Conservation (phyloP, 2,797 vertebrate genomes). For the Eremophila alpestris region DNA sequence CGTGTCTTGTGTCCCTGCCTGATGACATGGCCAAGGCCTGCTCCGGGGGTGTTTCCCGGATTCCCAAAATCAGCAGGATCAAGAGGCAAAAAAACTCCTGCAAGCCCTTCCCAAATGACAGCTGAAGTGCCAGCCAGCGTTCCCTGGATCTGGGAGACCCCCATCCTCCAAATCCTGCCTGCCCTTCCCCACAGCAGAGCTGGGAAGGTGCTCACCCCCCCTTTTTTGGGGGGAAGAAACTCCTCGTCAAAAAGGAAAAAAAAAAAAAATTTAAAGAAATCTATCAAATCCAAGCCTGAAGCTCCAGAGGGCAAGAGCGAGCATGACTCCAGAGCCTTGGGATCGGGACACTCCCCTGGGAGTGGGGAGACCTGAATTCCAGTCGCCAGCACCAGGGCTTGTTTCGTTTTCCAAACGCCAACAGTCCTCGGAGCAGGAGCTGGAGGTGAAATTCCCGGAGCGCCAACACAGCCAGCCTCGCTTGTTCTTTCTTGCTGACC, state of each 20-base stretch:
- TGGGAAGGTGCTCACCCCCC: not conserved
- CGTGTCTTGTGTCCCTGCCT: rapidly evolving
- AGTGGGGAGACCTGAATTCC: slow-evolving; percentile 59
- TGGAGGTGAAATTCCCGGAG: slow-evolving; percentile 1
- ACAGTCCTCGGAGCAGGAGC: not conserved
- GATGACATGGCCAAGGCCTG: not conserved
- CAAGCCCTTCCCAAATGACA: not conserved
- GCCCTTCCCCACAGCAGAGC: not conserved
- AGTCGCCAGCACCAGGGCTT: not conserved
- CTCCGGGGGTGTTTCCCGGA: rapidly evolving
- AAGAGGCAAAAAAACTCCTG: not conserved
- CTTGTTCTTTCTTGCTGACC: slow-evolving; percentile 41
- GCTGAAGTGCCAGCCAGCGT: rapidly evolving
- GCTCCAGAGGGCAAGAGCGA: slow-evolving; percentile 60
- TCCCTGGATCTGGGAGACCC: not conserved
- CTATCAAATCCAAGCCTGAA: slow-evolving; percentile 11
- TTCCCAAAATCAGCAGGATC: not conserved
- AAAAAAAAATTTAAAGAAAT: not conserved
- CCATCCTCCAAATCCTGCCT: not conserved
- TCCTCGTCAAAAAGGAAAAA: not conserved
- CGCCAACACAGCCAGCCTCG: not conserved
- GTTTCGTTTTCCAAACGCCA: slow-evolving; percentile 16
- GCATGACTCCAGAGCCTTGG: slow-evolving; percentile 34
- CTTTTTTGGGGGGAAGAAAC: not conserved
- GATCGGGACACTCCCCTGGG: slow-evolving; percentile 51